phyloP scores from a whole-genome alignment of 2,797 vertebrate genomes.

The Acrocephalus scirpaceus region DNA sequence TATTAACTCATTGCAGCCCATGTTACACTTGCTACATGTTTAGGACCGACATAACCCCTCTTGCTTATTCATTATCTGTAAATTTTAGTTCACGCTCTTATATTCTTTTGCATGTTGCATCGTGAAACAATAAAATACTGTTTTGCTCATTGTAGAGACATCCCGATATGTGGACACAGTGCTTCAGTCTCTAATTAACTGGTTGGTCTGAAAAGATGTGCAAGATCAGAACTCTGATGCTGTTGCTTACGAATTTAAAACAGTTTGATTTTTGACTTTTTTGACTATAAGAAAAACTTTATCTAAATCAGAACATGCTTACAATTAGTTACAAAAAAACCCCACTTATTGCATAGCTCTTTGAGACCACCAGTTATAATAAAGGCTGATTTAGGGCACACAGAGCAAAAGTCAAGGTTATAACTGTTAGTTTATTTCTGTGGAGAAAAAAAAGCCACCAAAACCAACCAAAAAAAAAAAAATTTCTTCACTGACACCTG shows the following conservation, averaged over 20 bases:
- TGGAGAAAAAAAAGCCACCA: accelerated
- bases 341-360: not conserved
- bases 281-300: not conserved
- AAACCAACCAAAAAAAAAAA: not conserved
- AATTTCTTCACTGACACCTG: not conserved
- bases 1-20: not conserved
- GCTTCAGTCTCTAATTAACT: not conserved
- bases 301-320: not conserved
- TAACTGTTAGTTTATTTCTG: not conserved
- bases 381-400: not conserved
- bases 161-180: not conserved
- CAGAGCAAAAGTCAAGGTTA: not conserved
- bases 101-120: not conserved
- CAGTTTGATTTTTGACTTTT: not conserved
- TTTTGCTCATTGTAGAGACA: not conserved
- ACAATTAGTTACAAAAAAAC: not conserved
- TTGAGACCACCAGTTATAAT: not conserved
- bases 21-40: not conserved
- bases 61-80: not conserved
- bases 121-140: not conserved
- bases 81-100: not conserved
- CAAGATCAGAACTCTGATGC: not conserved
- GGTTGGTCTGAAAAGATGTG: not conserved
- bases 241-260: not conserved
- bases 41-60: not conserved